A percentile compares a stretch with the other conserved stretches of the same genome.
phyloP scores from a whole-genome alignment of 2,888 invertebrate genomes.

The Erebia palarica region DNA sequence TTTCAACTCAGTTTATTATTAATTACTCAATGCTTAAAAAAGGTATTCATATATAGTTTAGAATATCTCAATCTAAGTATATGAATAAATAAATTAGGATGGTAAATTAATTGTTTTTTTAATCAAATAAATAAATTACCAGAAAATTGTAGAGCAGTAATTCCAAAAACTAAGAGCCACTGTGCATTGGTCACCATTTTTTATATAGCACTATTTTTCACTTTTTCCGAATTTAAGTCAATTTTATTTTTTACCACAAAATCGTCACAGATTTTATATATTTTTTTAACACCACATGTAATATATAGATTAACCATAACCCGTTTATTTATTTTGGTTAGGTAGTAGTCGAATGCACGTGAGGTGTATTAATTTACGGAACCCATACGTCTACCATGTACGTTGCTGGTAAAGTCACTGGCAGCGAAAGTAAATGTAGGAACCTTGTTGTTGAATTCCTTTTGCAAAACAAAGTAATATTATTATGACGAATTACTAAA shows the following conservation, averaged over 20 bases:
- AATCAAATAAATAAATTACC: constrained; percentile 52
- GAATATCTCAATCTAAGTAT: too few species aligned
- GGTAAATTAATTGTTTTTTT: neutral
- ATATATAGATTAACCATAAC: neutral
- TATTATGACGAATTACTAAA: constrained; percentile 38
- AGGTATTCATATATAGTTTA: too few species aligned
- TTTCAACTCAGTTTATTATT: too few species aligned
- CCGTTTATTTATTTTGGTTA: neutral
- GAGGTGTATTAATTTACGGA: constrained; percentile 26
- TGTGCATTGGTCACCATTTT: constrained; percentile 65
- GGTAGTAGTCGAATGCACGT: constrained; percentile 23
- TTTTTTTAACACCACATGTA: neutral
- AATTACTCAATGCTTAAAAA: too few species aligned
- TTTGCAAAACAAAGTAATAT: constrained; percentile 39
- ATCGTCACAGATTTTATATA: neutral
- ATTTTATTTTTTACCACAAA: constrained; percentile 16
- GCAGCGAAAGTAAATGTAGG: constrained; percentile 67
- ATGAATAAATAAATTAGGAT: too few species aligned
- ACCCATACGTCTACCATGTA: constrained; percentile 55
- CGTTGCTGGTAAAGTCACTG: constrained; percentile 61
- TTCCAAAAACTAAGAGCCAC: constrained; percentile 71
- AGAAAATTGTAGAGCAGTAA: constrained; percentile 63
- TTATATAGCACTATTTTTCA: constrained; percentile 10
- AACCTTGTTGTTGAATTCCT: constrained; percentile 45
- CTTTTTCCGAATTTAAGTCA: neutral